Conservation (phyloP, 2,797 vertebrate species). For the Hylomyscus alleni region DNA sequence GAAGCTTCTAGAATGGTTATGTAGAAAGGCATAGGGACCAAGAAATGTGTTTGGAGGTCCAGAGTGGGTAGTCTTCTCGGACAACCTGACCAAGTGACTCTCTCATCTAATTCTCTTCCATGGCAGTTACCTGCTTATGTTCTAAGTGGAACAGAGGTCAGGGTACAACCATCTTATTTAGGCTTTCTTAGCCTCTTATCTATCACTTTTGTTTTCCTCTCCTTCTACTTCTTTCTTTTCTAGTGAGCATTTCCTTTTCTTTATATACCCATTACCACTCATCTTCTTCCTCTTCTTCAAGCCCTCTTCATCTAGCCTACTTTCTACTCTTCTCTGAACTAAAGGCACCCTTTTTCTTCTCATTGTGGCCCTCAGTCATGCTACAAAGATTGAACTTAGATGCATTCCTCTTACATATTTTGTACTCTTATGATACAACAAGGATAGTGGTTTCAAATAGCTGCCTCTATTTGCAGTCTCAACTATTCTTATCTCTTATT, state of each 20-base stretch:
- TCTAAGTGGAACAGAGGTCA: not conserved
- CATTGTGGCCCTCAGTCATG: not conserved
- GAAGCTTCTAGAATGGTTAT: not conserved
- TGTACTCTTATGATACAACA: accelerated
- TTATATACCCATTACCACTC: too few relatives aligned
- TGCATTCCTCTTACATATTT: accelerated
- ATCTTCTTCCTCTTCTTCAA: not conserved
- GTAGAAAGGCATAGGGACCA: accelerated
- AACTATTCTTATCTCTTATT: not conserved
- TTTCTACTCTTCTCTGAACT: not conserved
- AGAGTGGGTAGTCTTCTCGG: not conserved
- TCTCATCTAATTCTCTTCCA: not conserved
- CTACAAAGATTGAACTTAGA: not conserved
- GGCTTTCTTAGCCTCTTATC: not conserved
- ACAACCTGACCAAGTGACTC: not conserved
- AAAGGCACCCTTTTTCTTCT: not conserved
- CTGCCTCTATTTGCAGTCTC: not conserved
- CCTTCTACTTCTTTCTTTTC: not conserved
- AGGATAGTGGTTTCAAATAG: not conserved
- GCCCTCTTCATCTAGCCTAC: not conserved
- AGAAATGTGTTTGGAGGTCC: not conserved
- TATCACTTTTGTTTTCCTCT: not conserved
- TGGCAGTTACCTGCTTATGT: not conserved
- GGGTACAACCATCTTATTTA: accelerated
- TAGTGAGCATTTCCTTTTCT: not conserved